A percentile compares a stretch with the other conserved stretches of the same genome.
phyloP scores from a whole-genome alignment of 2,797 vertebrate species.

The Tokudaia tokunoshimensis region DNA sequence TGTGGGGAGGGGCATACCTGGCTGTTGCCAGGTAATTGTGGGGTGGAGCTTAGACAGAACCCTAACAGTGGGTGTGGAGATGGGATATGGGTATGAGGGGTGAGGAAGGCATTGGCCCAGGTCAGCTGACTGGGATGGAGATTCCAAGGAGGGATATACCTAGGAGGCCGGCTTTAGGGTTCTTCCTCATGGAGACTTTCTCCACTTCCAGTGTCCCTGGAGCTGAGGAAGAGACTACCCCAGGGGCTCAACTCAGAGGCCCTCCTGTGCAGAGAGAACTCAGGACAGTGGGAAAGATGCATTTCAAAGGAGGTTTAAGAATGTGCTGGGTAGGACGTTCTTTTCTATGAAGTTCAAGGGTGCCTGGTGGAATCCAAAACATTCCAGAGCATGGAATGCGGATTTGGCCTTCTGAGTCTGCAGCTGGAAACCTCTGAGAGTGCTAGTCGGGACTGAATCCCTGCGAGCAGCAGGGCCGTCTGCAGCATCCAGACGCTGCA shows the following conservation, averaged over 20 bases:
- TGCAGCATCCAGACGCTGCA: neutral
- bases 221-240: fast-evolving
- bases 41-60: too few relatives aligned
- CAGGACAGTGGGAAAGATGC: neutral
- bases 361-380: slow-evolving; percentile 51
- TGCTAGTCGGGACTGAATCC: neutral
- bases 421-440: neutral
- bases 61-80: neutral
- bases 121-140: neutral
- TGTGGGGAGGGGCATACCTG: too few relatives aligned
- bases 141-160: neutral
- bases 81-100: neutral
- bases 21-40: too few relatives aligned
- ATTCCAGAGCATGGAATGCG: slow-evolving; percentile 25
- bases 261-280: neutral
- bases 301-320: slow-evolving; percentile 27
- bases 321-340: slow-evolving; percentile 59
- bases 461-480: neutral
- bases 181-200: neutral
- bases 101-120: neutral
- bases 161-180: neutral
- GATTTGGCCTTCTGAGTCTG: neutral
- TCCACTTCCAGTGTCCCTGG: neutral
- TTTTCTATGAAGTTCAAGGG: slow-evolving; percentile 66
- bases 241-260: neutral